Base-by-base conservation (phyloP, 2,113 vertebrate species). In the Microtus pennsylvanicus region DNA sequence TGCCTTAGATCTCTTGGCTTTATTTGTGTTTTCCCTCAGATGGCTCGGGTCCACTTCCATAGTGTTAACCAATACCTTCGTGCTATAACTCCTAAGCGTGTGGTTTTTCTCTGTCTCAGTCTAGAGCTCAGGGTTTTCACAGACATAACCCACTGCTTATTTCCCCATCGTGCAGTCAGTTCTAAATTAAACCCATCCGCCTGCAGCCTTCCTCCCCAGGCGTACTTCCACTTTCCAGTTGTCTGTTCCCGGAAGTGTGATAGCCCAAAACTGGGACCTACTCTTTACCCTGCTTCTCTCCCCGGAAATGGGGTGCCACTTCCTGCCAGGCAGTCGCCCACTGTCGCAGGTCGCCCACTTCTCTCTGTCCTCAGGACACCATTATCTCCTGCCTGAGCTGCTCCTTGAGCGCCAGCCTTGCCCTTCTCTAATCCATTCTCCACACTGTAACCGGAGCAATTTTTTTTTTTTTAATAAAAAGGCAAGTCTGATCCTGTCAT, bases 401-500 rank as follows among this genome's bases (percentile, higher is more conserved):
- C 80, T 92, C 91, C 47, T 21, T 74, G 75, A 96, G 92, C 85
- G 83, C 75, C 58, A 58, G 91, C 85, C 87, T 94, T 95, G 96
- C 96, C 94, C 47, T 89, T 85, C 90, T 97, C 92, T 96, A 96
- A 96, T 96, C 96, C 97, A 97, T 97, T 97, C 90, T 96, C 92
- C 90, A 97, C 97, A 97, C 95, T 92, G 94, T 96, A 97, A 92
- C 97, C 86, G 47, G 92, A 95, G 86, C 21, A 22, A 90, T 96
- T 96, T 83, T 63, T 52, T 52, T 52, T 50, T 50, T 50, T 63
- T 67, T 19, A 7, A 78, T 96, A 91, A 97, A 97, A 97, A 96
- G 97, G 91, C 96, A 98, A 95, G 96, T 97, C 97, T 91, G 95
- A 89, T 97, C 96, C 96, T 98, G 97, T 89, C 91, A 91, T 83